Base-by-base conservation (phyloP, 2,797 vertebrate species). In the Siniperca scherzeri region DNA sequence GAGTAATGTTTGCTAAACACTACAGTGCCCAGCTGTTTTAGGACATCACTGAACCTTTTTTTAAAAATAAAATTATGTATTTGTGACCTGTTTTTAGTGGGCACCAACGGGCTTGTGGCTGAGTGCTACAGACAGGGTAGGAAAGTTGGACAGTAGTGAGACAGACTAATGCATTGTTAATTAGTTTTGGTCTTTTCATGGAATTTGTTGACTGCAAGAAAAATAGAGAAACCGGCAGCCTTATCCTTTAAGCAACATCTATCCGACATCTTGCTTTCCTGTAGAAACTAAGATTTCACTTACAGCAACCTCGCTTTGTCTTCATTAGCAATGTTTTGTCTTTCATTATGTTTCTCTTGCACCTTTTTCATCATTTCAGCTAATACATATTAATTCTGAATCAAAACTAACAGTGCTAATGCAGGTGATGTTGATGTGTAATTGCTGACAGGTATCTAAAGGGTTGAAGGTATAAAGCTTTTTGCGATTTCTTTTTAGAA, bases 271-370 rank as follows among this genome's bases (percentile, higher is more conserved):
- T 55, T 33, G 36, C 80, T 79, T 46, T 53, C 7, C 19, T 70
- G 3, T 60, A 55, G 7, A 36, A 71, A 62, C 64, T 60, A 27
- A 57, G 3, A 44, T 46, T 55, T 36, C 38, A 30, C 82, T 72
- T 25, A 61, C 21, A 1, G 61, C 44, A 36, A 40, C 11, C 46
- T 46, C 30, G 21, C 66, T 72, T 62, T 65, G 2, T 66, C 52
- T 70, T 83, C 14, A n/a, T 64, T 36, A 42, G 64, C 74, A 44
- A 66, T 68, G 57, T 75, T 52, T 78, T 61, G 30, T 17, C 80
- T 86, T 81, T 60, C 7, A 2, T 48, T 25, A 1, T 9, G 16
- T 77, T 82, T 65, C 42, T 71, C 9, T 61, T 67, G 50, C 62
- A 70, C 19, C 52, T 60, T 60, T 69, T 36, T 44, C 62, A 73